Base-by-base conservation (phyloP, 2,113 vertebrate genomes). In the Pongo abelii region DNA sequence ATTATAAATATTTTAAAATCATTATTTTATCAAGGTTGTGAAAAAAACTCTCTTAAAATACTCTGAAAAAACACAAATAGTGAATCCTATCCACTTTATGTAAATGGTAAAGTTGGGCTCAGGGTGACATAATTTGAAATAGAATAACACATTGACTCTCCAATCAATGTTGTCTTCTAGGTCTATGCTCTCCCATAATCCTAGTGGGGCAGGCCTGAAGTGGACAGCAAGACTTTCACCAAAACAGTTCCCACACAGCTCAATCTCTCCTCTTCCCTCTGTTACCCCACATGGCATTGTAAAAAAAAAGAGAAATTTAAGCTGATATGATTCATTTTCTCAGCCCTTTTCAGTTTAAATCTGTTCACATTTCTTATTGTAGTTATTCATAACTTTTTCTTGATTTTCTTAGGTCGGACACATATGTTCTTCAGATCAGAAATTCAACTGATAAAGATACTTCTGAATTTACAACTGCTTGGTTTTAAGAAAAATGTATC, bases 311-410 rank as follows among this genome's bases (percentile, higher is more conserved):
- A 70, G 22, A 94, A 84, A 55, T 23, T 40, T 50, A 79, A 84
- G 8, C 43, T 52, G 32, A 32, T n/a, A 10, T 0, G 18, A 46
- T 91, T 84, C 74, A 38, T 79, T 74, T 59, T 64, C 69, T 85
- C 57, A 48, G 79, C 14, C 50, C 50, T 89, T 91, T 93, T 86
- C 57, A 40, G 59, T 92, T 89, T 27, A 93, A 94, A 92, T 6
- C 27, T 52, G 12, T 75, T 95, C 46, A 23, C 80, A 85, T 69
- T 91, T 83, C 67, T 69, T 85, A 72, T 61, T 89, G 25, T 74
- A 94, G 91, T 83, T 94, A 96, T 85, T 85, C 40, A 91, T 86
- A 91, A 72, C 27, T 78, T 93, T 87, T 87, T 30, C 48, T 86
- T 40, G 2, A 55, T 92, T 75, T 90, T 93, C 91, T 91, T 52